phyloP scores from a whole-genome alignment of 2,797 vertebrate genomes.

The Crenuchus spilurus region DNA sequence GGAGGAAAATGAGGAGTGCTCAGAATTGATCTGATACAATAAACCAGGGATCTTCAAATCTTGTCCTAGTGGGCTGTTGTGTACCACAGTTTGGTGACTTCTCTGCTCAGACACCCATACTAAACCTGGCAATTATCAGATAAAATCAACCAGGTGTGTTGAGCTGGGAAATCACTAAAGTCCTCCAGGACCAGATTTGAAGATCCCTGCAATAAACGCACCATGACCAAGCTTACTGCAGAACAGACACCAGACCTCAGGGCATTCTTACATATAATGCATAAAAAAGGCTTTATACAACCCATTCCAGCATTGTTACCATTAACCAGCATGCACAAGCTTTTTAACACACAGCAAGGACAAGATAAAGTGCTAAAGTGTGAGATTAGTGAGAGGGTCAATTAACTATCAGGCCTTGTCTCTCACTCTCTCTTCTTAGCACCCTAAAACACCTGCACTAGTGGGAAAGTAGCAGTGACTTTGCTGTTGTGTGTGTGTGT shows the following conservation, averaged over 20 bases:
- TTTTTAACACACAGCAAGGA: not conserved
- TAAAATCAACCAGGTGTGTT: too few relatives aligned
- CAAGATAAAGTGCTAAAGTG: not conserved
- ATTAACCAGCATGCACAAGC: not conserved
- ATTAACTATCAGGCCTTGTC: slow-evolving; percentile 1
- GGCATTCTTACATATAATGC: too few relatives aligned
- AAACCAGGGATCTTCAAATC: too few relatives aligned
- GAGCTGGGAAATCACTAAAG: too few relatives aligned
- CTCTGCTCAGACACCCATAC: too few relatives aligned
- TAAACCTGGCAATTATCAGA: too few relatives aligned
- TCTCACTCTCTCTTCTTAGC: not conserved
- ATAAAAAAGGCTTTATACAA: not conserved
- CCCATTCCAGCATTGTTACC: not conserved
- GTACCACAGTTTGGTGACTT: too few relatives aligned
- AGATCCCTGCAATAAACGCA: too few relatives aligned
- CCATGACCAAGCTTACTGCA: not conserved
- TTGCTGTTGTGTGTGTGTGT: slow-evolving; percentile 11
- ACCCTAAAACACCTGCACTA: not conserved
- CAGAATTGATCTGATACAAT: not conserved
- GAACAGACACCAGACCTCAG: not conserved
- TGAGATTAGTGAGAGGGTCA: not conserved
- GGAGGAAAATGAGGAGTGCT: not conserved
- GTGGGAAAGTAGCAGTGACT: not conserved
- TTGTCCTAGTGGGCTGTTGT: too few relatives aligned
- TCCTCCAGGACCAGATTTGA: too few relatives aligned